A percentile compares a stretch with the other conserved stretches of the same genome.
Evolutionary conservation across 2,797 vertebrate species (phyloP).

Genomic region (Sylvilagus floridanus): DNA sequence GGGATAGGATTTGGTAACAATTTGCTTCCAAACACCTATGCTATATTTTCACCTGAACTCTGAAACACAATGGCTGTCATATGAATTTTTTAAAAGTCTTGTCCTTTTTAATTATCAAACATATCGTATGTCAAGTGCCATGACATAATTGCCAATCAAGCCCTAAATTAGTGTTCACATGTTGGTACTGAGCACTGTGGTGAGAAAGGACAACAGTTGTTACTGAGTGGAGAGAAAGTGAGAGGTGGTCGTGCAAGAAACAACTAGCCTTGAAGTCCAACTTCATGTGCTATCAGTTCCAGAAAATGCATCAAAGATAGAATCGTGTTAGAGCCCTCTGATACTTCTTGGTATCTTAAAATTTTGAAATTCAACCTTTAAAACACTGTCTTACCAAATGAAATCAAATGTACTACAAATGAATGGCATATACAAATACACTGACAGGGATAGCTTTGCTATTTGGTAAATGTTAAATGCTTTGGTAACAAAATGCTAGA

Average conservation of each 20-base stretch:
- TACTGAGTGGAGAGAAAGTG: background rate
- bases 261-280: background rate
- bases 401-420: background rate
- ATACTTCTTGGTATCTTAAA: background rate
- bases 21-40: background rate
- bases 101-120: conserved; percentile 9
- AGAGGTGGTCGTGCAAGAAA: background rate
- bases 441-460: background rate
- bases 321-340: background rate
- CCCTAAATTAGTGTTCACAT: background rate
- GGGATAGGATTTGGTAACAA: background rate
- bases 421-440: background rate
- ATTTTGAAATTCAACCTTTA: background rate
- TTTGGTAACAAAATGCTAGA: background rate
- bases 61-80: background rate
- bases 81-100: background rate
- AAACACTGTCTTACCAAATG: background rate
- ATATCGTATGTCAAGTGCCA: background rate
- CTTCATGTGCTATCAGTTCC: background rate
- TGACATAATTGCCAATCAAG: background rate
- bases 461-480: background rate
- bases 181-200: background rate
- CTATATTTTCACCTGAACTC: background rate
- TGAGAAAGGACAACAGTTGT: background rate
- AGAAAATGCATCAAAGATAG: background rate